phyloP scores from a whole-genome alignment of 2,113 vertebrate species.

The Perca flavescens region DNA sequence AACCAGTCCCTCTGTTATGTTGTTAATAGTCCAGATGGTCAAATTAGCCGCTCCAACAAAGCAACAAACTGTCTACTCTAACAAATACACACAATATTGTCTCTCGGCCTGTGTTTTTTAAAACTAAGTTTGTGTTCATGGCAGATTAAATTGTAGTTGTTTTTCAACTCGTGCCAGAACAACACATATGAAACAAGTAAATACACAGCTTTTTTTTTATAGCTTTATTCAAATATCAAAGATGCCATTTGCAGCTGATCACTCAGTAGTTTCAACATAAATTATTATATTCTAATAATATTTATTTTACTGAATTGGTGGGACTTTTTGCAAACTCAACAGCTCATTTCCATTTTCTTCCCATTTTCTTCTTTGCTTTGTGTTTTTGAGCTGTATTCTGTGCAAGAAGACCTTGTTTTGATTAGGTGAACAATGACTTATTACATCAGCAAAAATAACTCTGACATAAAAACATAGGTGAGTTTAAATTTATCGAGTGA shows the following conservation, averaged over 20 bases:
- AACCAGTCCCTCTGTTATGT: constrained; percentile 76
- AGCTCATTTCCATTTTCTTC: not conserved
- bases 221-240: not conserved
- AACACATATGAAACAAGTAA: not conserved
- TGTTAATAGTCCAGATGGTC: constrained; percentile 82
- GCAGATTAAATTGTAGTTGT: not conserved
- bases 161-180: not conserved
- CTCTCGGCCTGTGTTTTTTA: constrained; percentile 19
- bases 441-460: not conserved
- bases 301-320: not conserved
- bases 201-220: not conserved
- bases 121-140: constrained; percentile 33
- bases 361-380: not conserved
- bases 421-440: not conserved
- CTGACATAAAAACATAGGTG: not conserved
- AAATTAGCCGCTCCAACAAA: constrained; percentile 84
- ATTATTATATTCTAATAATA: not conserved
- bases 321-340: not conserved
- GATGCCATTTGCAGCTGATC: not conserved
- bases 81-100: constrained; percentile 47
- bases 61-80: constrained; percentile 80
- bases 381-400: not conserved
- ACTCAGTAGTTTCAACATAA: not conserved
- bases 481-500: not conserved
- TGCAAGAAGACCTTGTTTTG: not conserved